These are phyloP conservation scores for Aethes cnicana DNA, from an alignment of 2,888 invertebrate genomes.

Conservation along the genomic window DNA sequence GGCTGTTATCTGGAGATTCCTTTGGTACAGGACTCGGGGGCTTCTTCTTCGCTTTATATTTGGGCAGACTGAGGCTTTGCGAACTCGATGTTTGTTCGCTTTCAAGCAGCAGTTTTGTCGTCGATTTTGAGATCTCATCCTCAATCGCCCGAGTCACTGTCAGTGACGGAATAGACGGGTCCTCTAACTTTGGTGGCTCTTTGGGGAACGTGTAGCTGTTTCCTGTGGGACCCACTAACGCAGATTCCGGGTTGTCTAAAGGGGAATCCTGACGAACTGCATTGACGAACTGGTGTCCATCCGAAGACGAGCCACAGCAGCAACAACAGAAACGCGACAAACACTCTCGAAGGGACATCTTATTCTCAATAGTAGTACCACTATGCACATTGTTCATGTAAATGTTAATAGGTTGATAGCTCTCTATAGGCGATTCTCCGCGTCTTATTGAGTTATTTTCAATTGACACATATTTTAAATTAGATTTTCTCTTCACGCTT, in stretches of 20 bases:
- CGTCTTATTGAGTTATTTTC: constrained; percentile 45
- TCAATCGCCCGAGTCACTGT: constrained; percentile 47
- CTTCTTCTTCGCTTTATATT: constrained; percentile 40
- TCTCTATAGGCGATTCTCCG: constrained; percentile 41
- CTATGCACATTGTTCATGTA: constrained; percentile 44
- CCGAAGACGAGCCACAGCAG: constrained; percentile 49
- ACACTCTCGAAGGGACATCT: constrained; percentile 46
- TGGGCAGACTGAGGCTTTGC: constrained; percentile 39
- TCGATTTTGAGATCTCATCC: constrained; percentile 54
- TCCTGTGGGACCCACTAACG: constrained; percentile 55
- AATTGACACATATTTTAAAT: constrained; percentile 55
- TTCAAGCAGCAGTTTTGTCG: constrained; percentile 55
- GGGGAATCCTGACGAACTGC: constrained; percentile 41
- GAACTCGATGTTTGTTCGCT: constrained; percentile 57
- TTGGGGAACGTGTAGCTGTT: constrained; percentile 61
- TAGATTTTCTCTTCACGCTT: constrained; percentile 46
- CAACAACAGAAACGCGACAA: constrained; percentile 48
- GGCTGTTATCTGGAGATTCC: constrained; percentile 49
- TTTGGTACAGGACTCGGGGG: constrained; percentile 38
- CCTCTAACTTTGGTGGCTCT: constrained; percentile 36
- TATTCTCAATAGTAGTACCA: constrained; percentile 39
- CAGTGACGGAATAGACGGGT: constrained; percentile 38
- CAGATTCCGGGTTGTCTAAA: constrained; percentile 55
- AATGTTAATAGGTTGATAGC: constrained; percentile 58
- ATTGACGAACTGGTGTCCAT: constrained; percentile 36